Evolutionary conservation across 1,140 invertebrate species (phyloP).

Genomic region (Hestina assimilis): DNA sequence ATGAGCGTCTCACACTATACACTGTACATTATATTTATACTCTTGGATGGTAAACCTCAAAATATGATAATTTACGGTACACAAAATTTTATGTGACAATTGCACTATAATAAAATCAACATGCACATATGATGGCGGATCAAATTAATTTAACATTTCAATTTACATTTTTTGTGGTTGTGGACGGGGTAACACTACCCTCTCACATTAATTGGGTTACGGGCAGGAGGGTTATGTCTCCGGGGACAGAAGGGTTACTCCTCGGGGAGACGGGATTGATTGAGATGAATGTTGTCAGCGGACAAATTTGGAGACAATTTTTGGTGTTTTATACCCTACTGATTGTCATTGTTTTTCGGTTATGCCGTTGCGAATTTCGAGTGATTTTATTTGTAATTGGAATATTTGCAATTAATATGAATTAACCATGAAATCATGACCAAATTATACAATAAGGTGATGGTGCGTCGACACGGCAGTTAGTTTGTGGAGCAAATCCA

Average conservation of each 20-base stretch:
- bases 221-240: conserved; percentile 39
- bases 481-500: no score
- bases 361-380: background rate
- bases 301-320: conserved; percentile 48
- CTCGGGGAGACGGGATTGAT: conserved; percentile 58
- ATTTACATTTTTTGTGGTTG: conserved; percentile 59
- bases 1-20: no score
- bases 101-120: conserved; percentile 1
- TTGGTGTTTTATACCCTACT: conserved; percentile 39
- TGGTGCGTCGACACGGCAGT: no score
- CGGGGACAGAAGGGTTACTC: conserved; percentile 57
- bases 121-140: conserved; percentile 33
- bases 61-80: no score
- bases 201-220: conserved; percentile 61
- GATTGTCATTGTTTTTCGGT: conserved; percentile 38
- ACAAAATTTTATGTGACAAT: background rate
- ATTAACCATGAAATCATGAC: no score
- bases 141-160: conserved; percentile 60
- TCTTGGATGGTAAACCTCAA: no score
- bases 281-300: conserved; percentile 67
- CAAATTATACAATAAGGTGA: no score
- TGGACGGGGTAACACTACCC: conserved; percentile 40
- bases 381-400: no score
- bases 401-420: no score
- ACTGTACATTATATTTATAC: no score